Evolutionary conservation across 2,113 vertebrate species (phyloP).

Genomic region (Tyto alba): DNA sequence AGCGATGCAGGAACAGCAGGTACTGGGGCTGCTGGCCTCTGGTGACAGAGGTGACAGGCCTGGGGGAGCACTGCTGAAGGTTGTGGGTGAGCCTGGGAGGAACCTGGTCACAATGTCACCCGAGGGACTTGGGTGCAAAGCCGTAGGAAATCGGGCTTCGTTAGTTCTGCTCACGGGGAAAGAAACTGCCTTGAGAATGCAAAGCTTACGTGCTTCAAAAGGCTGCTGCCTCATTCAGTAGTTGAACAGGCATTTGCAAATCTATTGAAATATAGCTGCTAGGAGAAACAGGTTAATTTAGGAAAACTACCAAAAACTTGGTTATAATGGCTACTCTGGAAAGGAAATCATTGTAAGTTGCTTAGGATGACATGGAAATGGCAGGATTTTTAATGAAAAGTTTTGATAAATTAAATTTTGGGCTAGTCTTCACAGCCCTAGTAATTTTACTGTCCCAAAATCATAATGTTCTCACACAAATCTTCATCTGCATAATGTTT

Average conservation of each 20-base stretch:
- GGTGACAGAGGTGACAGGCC: background rate
- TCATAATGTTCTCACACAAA: background rate
- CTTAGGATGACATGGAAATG: background rate
- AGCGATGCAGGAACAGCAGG: background rate
- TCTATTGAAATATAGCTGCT: background rate
- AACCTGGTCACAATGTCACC: background rate
- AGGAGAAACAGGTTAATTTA: background rate
- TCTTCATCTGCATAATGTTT: background rate
- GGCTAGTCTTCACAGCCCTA: background rate
- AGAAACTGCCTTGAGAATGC: background rate
- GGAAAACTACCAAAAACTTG: background rate
- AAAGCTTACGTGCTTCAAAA: background rate
- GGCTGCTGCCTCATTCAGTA: background rate
- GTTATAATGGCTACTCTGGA: background rate
- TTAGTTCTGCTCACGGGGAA: background rate
- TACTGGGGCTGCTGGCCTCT: background rate
- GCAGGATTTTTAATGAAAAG: background rate
- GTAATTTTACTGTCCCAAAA: background rate
- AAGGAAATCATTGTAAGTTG: background rate
- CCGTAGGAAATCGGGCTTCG: background rate
- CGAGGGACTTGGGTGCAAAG: background rate
- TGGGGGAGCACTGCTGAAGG: background rate
- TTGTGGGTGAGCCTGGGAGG: background rate
- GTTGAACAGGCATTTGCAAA: background rate
- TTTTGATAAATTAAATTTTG: background rate